Conservation (phyloP, 2,113 vertebrate species). For the Etheostoma spectabile region DNA sequence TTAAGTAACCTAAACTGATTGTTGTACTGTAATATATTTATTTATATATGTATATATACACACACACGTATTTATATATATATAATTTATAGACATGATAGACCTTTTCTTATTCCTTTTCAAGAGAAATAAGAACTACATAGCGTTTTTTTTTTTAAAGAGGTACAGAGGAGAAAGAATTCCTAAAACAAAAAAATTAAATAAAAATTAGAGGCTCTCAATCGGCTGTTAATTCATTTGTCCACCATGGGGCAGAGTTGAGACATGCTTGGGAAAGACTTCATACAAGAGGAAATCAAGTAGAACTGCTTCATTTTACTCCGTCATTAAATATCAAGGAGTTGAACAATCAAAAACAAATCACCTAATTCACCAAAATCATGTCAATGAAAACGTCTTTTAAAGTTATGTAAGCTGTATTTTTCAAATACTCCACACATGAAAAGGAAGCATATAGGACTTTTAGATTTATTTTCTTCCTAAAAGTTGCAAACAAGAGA, state of each 20-base stretch:
- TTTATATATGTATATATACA: too few species aligned
- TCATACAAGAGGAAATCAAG: neutral
- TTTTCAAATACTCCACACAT: neutral
- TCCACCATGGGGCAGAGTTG: conserved; percentile 72
- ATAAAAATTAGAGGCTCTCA: neutral
- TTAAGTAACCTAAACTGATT: neutral
- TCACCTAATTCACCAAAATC: neutral
- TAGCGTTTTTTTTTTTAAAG: too few species aligned
- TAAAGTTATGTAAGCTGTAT: neutral
- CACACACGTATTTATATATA: too few species aligned
- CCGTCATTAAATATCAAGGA: neutral
- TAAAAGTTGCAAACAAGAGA: neutral
- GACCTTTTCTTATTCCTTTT: neutral
- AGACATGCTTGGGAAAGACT: conserved; percentile 30
- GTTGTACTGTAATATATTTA: neutral
- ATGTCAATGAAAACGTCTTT: neutral
- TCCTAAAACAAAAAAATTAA: neutral
- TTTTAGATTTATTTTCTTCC: neutral
- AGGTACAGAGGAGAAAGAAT: neutral
- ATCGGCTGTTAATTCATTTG: conserved; percentile 15
- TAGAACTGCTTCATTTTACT: neutral
- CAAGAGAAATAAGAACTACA: too few species aligned
- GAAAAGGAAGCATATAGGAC: neutral
- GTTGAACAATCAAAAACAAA: neutral
- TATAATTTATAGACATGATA: neutral